A percentile compares a stretch with the other conserved stretches of the same genome.
Evolutionary conservation across 2,888 invertebrate species (phyloP).

Genomic region (Sesia apiformis): DNA sequence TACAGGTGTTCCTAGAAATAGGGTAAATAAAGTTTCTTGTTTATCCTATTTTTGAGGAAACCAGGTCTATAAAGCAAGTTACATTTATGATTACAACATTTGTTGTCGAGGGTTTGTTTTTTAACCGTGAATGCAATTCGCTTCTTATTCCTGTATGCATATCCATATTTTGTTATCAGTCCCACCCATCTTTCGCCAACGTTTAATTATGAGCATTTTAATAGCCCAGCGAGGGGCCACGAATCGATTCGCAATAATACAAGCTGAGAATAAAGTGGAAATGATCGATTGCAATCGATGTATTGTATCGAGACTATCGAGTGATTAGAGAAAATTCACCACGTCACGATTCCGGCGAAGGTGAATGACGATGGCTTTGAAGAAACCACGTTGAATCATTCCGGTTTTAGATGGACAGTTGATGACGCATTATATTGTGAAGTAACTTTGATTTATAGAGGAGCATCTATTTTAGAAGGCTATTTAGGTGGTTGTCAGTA

Average conservation of each 20-base stretch:
- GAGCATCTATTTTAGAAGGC: neutral
- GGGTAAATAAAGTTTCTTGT: too few species aligned
- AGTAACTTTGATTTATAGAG: neutral
- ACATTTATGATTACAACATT: too few species aligned
- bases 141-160: too few species aligned
- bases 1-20: too few species aligned
- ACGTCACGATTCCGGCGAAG: neutral
- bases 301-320: neutral
- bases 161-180: too few species aligned
- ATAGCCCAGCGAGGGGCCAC: slow-evolving; percentile 25
- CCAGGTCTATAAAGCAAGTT: too few species aligned
- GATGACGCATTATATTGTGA: slow-evolving; percentile 1
- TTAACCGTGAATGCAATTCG: too few species aligned
- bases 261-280: slow-evolving; percentile 17
- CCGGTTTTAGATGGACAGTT: neutral
- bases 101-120: too few species aligned
- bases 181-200: neutral
- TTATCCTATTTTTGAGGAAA: too few species aligned
- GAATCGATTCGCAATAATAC: slow-evolving; percentile 10
- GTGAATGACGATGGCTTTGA: neutral
- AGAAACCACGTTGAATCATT: neutral
- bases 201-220: slow-evolving; percentile 28
- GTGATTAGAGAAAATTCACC: neutral
- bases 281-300: slow-evolving; percentile 12
- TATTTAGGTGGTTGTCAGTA: too few species aligned